Base-by-base conservation (phyloP, 2,888 invertebrate genomes). In the Galerucella calmariensis region DNA sequence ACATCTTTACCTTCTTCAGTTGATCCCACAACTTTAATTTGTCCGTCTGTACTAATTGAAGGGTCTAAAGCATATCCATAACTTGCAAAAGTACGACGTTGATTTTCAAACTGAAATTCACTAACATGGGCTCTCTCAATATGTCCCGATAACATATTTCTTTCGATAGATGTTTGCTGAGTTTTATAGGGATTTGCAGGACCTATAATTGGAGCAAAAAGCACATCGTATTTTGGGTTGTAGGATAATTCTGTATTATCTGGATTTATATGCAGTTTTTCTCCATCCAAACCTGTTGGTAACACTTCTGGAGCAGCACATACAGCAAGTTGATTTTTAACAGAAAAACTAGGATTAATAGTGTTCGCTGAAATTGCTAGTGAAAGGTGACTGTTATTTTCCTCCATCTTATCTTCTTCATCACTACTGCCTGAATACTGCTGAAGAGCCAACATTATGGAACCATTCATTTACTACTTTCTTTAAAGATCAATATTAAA, bases 81-180 rank as follows among this genome's bases (percentile, higher is more conserved):
- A 85, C 97, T 97, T 53, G 94, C 92, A 86, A 99, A 99, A 20
- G 98, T 98, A 82, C 97, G 89, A 73, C 98, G 90, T 85, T 99
- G 98, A 86, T 96, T 97, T 87, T 99, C 99, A 90, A 99, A 99
- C 83, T 98, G 96, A 87, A 99, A 99, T 82, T 96, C 95, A 88
- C 95, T 98, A 67, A 99, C 93, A 86, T 98, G 97, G 0, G 98
- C 97, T 78, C 94, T 93, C 85, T 99, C 99, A 0, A 98, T 95
- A 88, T 92, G 97, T 0, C 99, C 99, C 0, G 98, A 94, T 12
- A 99, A 88, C 82, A 95, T 97, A 85, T 99, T 99, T 84, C 96
- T 94, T 8, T 91, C 90, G 0, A 98, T 95, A 78, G 91, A 92
- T 89, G 97, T 94, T 84, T 97, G 97, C 83, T 94, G 92, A 0